These are phyloP conservation scores for Phortica magna DNA, from an alignment of 2,888 invertebrate genomes.

Conservation along the genomic window DNA sequence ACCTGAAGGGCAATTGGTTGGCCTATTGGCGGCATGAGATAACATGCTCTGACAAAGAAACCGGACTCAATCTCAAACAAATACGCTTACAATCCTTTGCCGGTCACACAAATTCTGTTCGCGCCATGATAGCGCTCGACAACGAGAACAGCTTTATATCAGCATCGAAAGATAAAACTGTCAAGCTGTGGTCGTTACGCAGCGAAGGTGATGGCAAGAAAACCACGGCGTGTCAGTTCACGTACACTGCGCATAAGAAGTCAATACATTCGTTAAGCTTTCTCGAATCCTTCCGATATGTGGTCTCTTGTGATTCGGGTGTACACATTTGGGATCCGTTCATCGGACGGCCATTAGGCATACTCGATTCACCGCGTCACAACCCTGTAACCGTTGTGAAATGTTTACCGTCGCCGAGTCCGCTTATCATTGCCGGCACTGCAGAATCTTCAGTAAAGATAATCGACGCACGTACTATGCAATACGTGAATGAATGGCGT, in stretches of 20 bases:
- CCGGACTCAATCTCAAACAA: conserved; percentile 95
- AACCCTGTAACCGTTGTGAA: conserved; percentile 90
- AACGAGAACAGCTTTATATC: conserved; percentile 99
- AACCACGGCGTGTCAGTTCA: conserved; percentile 88
- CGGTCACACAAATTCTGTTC: conserved; percentile 93
- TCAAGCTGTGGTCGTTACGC: conserved; percentile 95
- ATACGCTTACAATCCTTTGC: conserved; percentile 94
- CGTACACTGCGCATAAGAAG: conserved; percentile 94
- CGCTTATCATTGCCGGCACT: conserved; percentile 89
- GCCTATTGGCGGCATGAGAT: conserved; percentile 99
- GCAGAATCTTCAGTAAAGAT: conserved; percentile 92
- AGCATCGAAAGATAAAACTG: conserved; percentile 96
- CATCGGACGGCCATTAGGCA: conserved; percentile 81
- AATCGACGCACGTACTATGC: conserved; percentile 90
- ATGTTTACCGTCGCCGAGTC: conserved; percentile 88
- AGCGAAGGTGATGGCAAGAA: conserved; percentile 93
- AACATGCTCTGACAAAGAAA: conserved; percentile 92
- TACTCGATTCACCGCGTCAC: conserved; percentile 79
- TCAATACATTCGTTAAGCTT: conserved; percentile 93
- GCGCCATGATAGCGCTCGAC: conserved; percentile 90
- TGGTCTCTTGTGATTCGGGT: conserved; percentile 95
- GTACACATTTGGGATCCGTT: conserved; percentile 99
- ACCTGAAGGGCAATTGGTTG: conserved; percentile 96
- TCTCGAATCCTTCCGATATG: conserved; percentile 89
- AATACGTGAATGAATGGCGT: conserved; percentile 91